phyloP scores from a whole-genome alignment of 1,140 invertebrate species.

The Mizuhopecten yessoensis region DNA sequence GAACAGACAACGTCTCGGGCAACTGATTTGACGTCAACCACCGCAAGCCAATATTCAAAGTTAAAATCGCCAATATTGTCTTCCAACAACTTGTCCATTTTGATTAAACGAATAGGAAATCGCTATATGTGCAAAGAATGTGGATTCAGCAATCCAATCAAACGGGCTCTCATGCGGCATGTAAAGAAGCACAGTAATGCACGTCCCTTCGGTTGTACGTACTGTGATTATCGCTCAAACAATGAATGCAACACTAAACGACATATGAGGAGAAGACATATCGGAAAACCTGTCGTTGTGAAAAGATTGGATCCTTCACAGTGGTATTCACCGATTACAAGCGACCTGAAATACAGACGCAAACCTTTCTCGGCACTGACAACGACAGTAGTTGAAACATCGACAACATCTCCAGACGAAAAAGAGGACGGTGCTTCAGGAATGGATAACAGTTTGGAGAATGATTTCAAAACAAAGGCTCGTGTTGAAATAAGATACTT shows the following conservation, averaged over 20 bases:
- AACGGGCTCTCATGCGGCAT: constrained; percentile 42
- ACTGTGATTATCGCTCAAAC: constrained; percentile 50
- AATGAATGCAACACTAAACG: constrained; percentile 40
- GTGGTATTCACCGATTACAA: background rate
- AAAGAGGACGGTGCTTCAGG: background rate
- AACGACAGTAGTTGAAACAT: background rate
- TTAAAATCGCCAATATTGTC: background rate
- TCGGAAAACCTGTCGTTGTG: background rate
- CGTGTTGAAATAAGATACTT: constrained; percentile 7
- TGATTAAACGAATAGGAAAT: constrained; percentile 50
- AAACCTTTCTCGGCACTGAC: background rate
- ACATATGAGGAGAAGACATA: constrained; percentile 52
- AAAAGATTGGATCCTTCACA: background rate
- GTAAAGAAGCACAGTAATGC: constrained; percentile 42
- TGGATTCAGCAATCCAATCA: background rate
- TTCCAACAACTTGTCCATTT: background rate
- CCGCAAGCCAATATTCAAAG: background rate
- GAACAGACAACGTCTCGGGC: background rate
- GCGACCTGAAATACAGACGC: background rate
- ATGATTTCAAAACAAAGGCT: background rate
- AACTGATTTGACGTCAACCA: background rate
- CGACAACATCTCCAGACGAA: background rate
- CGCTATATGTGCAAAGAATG: constrained; percentile 52
- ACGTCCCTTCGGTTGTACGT: constrained; percentile 43
- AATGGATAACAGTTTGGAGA: background rate